These are phyloP conservation scores for Delphinus delphis DNA, from an alignment of 2,113 vertebrate genomes.

Conservation along the genomic window DNA sequence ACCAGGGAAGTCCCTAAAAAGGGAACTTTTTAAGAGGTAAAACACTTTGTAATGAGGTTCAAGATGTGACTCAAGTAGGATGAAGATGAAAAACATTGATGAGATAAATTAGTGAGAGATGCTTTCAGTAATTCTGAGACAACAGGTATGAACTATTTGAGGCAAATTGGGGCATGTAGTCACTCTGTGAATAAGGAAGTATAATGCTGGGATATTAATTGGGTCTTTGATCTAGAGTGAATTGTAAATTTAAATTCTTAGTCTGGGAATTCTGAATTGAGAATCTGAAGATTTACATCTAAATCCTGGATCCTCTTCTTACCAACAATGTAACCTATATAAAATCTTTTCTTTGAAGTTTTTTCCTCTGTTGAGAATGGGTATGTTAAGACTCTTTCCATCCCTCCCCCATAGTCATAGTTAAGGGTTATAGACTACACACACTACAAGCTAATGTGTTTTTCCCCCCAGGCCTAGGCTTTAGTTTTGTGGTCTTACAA, in stretches of 20 bases:
- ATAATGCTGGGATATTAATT: neutral
- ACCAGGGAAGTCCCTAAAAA: neutral
- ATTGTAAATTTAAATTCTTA: neutral
- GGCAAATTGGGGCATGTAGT: neutral
- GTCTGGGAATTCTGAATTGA: neutral
- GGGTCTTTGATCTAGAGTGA: neutral
- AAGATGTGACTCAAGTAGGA: neutral
- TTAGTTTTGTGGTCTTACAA: neutral
- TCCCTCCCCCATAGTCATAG: neutral
- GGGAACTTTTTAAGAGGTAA: neutral
- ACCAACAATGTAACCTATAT: neutral
- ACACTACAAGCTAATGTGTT: neutral
- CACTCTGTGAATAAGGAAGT: neutral
- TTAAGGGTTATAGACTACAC: neutral
- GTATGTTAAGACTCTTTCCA: neutral
- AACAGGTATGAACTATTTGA: neutral
- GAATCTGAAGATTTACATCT: constrained; percentile 18
- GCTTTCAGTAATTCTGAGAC: neutral
- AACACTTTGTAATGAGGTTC: neutral
- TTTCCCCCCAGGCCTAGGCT: neutral
- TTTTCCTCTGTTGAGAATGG: neutral
- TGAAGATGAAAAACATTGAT: neutral
- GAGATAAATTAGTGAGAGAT: neutral
- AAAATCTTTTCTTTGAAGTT: neutral
- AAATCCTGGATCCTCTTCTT: neutral